Percentiles rank a stretch among this genome's conserved stretches.
phyloP scores from a whole-genome alignment of 1,140 invertebrate species.

The Sminthurinus signatus region DNA sequence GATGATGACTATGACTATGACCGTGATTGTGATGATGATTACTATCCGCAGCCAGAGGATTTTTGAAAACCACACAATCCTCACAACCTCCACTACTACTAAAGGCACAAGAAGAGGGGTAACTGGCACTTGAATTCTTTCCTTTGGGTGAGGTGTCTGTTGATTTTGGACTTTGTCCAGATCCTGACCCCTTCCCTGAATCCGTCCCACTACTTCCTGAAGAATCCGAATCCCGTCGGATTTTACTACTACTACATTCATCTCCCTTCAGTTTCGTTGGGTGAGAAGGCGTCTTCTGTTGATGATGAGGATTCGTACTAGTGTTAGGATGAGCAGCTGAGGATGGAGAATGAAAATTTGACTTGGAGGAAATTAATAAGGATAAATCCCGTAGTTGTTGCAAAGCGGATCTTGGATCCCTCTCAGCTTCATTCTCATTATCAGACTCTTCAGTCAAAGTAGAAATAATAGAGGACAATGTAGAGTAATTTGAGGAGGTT shows the following conservation, averaged over 20 bases:
- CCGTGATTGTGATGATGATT: background rate
- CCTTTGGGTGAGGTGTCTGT: constrained; percentile 16
- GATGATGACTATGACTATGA: too few relatives aligned
- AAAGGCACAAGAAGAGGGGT: constrained; percentile 3
- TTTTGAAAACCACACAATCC: constrained; percentile 6
- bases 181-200: constrained; percentile 36
- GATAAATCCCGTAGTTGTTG: constrained; percentile 37
- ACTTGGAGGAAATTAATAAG: constrained; percentile 28
- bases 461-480: constrained; percentile 33
- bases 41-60: background rate
- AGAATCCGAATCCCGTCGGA: constrained; percentile 19
- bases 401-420: constrained; percentile 23
- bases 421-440: constrained; percentile 7
- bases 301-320: background rate
- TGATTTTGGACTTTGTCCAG: constrained; percentile 20
- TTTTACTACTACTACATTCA: background rate
- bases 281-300: background rate
- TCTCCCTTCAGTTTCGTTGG: background rate
- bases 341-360: too few relatives aligned
- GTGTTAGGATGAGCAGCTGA: too few relatives aligned
- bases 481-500: constrained; percentile 35
- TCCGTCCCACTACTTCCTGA: constrained; percentile 27
- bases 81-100: constrained; percentile 1
- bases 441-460: constrained; percentile 18
- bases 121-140: constrained; percentile 8